phyloP scores from a whole-genome alignment of 2,888 invertebrate genomes.

The Meghimatium bilineatum region DNA sequence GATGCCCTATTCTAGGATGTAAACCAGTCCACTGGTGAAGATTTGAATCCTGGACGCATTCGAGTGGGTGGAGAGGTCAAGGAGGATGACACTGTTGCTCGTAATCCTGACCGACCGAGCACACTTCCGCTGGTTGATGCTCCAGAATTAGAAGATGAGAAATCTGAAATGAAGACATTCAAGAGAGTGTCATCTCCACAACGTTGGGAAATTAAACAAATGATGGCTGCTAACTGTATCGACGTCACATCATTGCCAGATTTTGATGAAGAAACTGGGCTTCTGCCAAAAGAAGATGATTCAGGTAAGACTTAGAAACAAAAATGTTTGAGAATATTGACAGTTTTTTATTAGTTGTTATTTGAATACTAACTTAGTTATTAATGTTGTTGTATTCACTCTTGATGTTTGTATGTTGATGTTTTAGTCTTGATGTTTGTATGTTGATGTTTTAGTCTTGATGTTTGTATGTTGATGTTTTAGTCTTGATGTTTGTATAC shows the following conservation, averaged over 20 bases:
- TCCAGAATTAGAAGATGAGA: slow-evolving; percentile 79
- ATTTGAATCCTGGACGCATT: slow-evolving; percentile 86
- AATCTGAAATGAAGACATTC: slow-evolving; percentile 61
- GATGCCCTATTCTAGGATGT: slow-evolving; percentile 83
- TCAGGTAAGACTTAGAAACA: slow-evolving; percentile 60
- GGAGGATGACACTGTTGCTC: slow-evolving; percentile 77
- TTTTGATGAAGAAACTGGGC: slow-evolving; percentile 96
- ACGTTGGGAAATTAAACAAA: slow-evolving; percentile 97
- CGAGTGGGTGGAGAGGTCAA: slow-evolving; percentile 70
- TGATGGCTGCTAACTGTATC: slow-evolving; percentile 94
- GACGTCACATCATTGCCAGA: slow-evolving; percentile 96
- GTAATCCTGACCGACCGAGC: slow-evolving; percentile 95
- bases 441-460: no score
- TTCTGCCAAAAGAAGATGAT: slow-evolving; percentile 85
- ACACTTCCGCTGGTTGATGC: slow-evolving; percentile 79
- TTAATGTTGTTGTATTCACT: no score
- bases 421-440: no score
- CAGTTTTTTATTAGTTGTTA: no score
- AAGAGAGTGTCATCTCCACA: slow-evolving; percentile 94
- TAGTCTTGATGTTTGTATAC: no score
- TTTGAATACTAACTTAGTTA: no score
- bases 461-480: no score
- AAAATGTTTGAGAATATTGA: neutral
- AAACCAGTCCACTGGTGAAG: slow-evolving; percentile 94
- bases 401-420: no score